Conservation (phyloP, 2,113 vertebrate species). For the Pteruthius melanotis region DNA sequence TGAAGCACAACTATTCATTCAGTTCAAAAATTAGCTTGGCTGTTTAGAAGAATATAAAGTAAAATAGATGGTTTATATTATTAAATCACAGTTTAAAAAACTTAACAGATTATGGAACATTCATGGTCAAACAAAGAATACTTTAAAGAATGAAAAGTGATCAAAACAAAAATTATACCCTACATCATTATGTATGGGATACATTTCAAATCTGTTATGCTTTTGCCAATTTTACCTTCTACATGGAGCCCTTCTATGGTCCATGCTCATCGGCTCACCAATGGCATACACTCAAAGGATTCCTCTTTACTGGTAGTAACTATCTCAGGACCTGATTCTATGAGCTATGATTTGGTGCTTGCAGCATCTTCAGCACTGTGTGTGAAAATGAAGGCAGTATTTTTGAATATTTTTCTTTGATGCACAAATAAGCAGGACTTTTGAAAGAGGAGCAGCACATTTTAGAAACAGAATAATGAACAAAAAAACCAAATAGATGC, state of each 20-base stretch:
- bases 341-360: conserved; percentile 93
- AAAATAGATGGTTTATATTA: conserved; percentile 63
- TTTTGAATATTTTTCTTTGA: conserved; percentile 82
- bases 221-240: conserved; percentile 94
- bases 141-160: conserved; percentile 79
- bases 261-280: conserved; percentile 95
- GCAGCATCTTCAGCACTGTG: conserved; percentile 99
- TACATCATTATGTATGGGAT: conserved; percentile 78
- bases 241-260: conserved; percentile 96
- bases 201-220: conserved; percentile 80
- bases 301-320: conserved; percentile 97
- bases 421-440: conserved; percentile 81
- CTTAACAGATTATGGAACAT: conserved; percentile 79
- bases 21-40: conserved; percentile 56
- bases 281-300: conserved; percentile 97
- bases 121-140: conserved; percentile 76
- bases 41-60: conserved; percentile 59
- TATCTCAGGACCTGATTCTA: conserved; percentile 99
- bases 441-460: conserved; percentile 80
- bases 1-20: conserved; percentile 61
- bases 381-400: conserved; percentile 99
- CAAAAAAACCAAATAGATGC: conserved; percentile 73
- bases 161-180: conserved; percentile 77
- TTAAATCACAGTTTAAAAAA: conserved; percentile 69
- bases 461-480: conserved; percentile 70